Base-by-base conservation (phyloP, 2,113 vertebrate genomes). In the Dissostichus mawsoni region DNA sequence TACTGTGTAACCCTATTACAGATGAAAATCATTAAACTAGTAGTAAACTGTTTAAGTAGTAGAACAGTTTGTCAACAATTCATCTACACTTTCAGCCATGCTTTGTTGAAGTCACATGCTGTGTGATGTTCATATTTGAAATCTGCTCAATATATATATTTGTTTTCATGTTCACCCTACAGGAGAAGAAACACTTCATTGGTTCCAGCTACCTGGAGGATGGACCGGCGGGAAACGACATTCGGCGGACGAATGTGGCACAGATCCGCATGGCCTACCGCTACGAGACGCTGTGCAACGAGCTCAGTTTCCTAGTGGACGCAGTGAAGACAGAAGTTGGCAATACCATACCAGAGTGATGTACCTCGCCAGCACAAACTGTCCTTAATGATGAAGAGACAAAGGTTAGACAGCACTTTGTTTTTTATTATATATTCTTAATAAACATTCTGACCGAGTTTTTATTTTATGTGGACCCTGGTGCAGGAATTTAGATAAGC, bases 221-320 rank as follows among this genome's bases (percentile, higher is more conserved):
- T 45, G 98, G 98, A 69, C 97, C 98, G 0, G 95, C 95, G 11
- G 98, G 98, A 55, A 99, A 99, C 9, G 97, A 99, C 85, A 99
- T 99, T 79, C 95, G 94, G 45, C 95, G 95, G 88, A 98, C 98
- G 55, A 99, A 99, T 1, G 98, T 99, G 63, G 97, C 98, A 2
- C 97, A 99, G 86, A 99, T 99, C 92, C 96, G 98, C 58, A 95
- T 99, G 96, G 95, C 98, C 41, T 99, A 96, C 94, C 96, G 98
- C 61, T 92, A 98, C 0, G 98, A 99, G 93, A 99, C 96, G 0
- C 90, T 98, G 75, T 96, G 97, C 90, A 98, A 99, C 11, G 98
- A 99, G 92, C 97, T 99, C 73, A 98, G 97, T 74, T 98, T 99
- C 89, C 92, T 99, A 36, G 95, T 97, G 59, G 97, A 98, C 1